phyloP scores from a whole-genome alignment of 2,797 vertebrate species.

The Phataginus tetradactyla region DNA sequence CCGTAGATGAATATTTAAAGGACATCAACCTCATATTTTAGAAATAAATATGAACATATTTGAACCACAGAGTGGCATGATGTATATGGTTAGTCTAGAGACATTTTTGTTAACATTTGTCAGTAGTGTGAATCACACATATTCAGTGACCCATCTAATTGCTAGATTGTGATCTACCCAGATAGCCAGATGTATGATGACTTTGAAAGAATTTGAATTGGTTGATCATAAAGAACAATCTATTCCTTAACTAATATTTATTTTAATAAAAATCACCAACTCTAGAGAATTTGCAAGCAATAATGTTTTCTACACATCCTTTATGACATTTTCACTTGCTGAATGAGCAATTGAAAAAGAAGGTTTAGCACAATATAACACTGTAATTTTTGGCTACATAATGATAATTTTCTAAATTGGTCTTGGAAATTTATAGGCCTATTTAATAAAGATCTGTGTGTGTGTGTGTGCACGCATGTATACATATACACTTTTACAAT shows the following conservation, averaged over 20 bases:
- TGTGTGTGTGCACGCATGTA: not conserved
- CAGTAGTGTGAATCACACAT: not conserved
- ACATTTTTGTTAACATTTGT: not conserved
- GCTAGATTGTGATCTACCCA: not conserved
- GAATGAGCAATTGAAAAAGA: not conserved
- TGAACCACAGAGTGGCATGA: constrained; percentile 63
- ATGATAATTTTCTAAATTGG: constrained; percentile 33
- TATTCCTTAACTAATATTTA: not conserved
- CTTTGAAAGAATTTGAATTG: not conserved
- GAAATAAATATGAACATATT: constrained; percentile 67
- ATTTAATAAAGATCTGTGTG: not conserved
- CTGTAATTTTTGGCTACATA: not conserved
- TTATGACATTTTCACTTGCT: not conserved
- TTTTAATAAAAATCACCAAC: not conserved
- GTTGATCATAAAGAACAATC: not conserved
- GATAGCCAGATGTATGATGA: not conserved
- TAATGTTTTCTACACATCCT: not conserved
- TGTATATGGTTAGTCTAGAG: not conserved
- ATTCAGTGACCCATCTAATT: not conserved
- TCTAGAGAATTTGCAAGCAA: not conserved
- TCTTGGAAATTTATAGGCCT: not conserved
- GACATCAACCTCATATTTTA: not conserved
- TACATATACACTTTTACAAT: not conserved
- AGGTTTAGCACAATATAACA: not conserved
- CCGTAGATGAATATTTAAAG: constrained; percentile 33